Evolutionary conservation across 2,888 invertebrate species (phyloP).

Genomic region (Pseudeuparius sepicola): DNA sequence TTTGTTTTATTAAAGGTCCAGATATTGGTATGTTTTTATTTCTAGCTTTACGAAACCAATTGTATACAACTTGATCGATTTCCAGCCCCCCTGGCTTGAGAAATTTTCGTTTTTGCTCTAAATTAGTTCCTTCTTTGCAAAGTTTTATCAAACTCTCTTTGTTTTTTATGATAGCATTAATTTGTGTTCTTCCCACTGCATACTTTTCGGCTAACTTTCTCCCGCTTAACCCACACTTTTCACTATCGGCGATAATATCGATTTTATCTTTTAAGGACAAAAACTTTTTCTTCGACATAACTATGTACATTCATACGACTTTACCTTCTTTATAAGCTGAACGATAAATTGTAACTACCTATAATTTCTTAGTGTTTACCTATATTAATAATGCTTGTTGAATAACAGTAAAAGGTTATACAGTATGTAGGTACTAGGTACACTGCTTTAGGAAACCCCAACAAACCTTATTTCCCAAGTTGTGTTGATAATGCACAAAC

Average conservation of each 20-base stretch:
- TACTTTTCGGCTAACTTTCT: constrained; percentile 9
- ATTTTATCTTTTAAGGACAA: constrained; percentile 12
- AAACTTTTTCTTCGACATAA: constrained; percentile 7
- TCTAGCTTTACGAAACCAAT: constrained; percentile 16
- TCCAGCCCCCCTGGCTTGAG: constrained; percentile 11
- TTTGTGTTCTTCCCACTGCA: constrained; percentile 12
- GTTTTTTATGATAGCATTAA: constrained; percentile 13
- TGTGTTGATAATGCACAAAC: no score
- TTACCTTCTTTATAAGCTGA: no score
- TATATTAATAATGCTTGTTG: no score
- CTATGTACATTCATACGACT: no score
- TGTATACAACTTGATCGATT: constrained; percentile 15
- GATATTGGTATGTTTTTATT: constrained; percentile 16
- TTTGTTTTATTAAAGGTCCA: constrained; percentile 15
- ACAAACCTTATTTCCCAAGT: no score
- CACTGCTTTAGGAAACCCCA: no score
- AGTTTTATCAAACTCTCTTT: constrained; percentile 6
- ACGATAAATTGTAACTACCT: no score
- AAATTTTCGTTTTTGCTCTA: constrained; percentile 15
- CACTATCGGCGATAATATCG: constrained; percentile 13
- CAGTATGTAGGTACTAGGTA: no score
- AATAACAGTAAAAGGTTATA: no score
- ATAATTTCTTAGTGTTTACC: no score
- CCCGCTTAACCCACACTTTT: constrained; percentile 8
- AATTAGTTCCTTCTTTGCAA: constrained; percentile 10